Percentiles rank a stretch among this genome's conserved stretches.
phyloP scores from a whole-genome alignment of 2,113 vertebrate species.

The Rhinoderma darwinii region DNA sequence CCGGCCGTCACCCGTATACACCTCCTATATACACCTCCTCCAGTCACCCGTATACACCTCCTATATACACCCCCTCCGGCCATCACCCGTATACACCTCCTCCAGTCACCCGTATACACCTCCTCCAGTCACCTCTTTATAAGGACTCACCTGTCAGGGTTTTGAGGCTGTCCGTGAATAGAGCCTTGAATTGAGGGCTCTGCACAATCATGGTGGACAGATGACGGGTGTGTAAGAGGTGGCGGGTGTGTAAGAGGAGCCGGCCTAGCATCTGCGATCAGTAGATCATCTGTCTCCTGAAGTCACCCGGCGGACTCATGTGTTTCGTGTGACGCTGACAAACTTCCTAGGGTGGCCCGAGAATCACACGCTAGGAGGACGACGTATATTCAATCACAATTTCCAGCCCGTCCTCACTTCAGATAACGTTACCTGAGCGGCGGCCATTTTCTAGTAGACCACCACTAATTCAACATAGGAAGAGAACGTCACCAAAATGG shows the following conservation, averaged over 20 bases:
- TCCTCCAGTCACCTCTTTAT: background rate
- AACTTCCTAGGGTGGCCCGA: too few species aligned
- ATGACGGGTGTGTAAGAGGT: constrained; percentile 7
- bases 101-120: background rate
- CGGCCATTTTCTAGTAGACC: background rate
- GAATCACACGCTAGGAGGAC: too few species aligned
- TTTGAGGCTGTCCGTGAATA: constrained; percentile 88
- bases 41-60: background rate
- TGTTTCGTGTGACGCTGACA: too few species aligned
- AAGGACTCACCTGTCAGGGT: constrained; percentile 79
- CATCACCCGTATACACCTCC: background rate
- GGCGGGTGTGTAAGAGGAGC: constrained; percentile 15
- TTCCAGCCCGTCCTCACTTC: background rate
- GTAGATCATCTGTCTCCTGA: background rate
- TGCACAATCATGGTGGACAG: constrained; percentile 84
- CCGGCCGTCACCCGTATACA: background rate
- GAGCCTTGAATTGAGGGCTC: constrained; percentile 83
- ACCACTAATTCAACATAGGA: background rate
- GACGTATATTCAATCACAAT: background rate
- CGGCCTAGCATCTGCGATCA: constrained; percentile 9
- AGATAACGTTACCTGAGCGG: background rate
- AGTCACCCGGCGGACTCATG: background rate
- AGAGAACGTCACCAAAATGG: background rate
- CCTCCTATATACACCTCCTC: background rate
- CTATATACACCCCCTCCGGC: background rate